These are phyloP conservation scores for Perognathus longimembris DNA, from an alignment of 2,113 vertebrate genomes.

Conservation along the genomic window DNA sequence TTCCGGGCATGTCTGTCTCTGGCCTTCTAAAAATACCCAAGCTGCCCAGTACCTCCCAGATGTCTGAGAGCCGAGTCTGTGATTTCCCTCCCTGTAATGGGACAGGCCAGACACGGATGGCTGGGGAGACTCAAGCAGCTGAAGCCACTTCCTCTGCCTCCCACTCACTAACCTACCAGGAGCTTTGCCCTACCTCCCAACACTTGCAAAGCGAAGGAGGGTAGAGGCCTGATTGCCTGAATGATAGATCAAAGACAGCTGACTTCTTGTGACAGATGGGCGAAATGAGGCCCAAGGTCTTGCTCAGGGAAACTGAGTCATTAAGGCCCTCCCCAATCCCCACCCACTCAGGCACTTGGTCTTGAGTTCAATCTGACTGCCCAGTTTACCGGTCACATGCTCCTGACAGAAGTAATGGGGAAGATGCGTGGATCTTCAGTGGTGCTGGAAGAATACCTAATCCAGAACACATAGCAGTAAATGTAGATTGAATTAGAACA, in stretches of 20 bases:
- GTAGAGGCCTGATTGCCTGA: neutral
- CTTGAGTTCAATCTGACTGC: neutral
- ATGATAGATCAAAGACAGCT: neutral
- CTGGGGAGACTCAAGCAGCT: conserved; percentile 2
- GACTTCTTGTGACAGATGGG: neutral
- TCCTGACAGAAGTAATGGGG: neutral
- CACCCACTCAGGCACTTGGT: neutral
- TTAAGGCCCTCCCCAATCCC: neutral
- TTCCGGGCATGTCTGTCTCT: conserved; percentile 74
- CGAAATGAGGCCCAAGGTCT: conserved; percentile 2
- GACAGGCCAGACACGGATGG: conserved; percentile 50
- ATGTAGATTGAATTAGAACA: neutral
- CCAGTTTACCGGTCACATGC: neutral
- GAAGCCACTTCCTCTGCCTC: conserved; percentile 70
- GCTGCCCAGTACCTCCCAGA: conserved; percentile 73
- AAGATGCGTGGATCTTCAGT: neutral
- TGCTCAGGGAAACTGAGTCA: neutral
- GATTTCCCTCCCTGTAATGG: conserved; percentile 73
- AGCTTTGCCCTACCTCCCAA: neutral
- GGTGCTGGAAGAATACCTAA: neutral
- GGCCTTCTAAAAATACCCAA: conserved; percentile 77
- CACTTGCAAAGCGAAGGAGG: neutral
- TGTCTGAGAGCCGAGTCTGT: conserved; percentile 76
- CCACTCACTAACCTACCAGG: conserved; percentile 4
- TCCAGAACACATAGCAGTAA: neutral